phyloP scores from a whole-genome alignment of 2,113 vertebrate genomes.

The Parotia lawesii region DNA sequence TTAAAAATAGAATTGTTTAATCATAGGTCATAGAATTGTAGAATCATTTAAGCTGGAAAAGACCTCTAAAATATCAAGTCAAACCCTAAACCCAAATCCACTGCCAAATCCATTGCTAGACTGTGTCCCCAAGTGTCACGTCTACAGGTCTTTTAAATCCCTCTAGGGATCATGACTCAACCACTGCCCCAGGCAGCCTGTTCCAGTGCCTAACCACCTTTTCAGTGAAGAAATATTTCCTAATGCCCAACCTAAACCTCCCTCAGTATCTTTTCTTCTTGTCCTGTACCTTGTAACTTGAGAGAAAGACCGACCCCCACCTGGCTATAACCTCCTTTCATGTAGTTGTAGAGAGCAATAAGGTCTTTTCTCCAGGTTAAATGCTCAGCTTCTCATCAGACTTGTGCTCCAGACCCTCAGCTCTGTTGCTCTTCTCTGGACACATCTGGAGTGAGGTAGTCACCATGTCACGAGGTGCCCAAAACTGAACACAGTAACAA shows the following conservation, averaged over 20 bases:
- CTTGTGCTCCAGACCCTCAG: not conserved
- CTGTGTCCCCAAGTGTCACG: not conserved
- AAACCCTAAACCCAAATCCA: not conserved
- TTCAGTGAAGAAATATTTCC: not conserved
- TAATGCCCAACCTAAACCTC: not conserved
- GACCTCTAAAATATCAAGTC: not conserved
- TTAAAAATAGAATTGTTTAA: not conserved
- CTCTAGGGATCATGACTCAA: not conserved
- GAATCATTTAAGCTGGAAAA: not conserved
- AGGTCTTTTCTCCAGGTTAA: not conserved
- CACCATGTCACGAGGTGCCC: not conserved
- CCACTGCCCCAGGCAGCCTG: not conserved
- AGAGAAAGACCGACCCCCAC: fast-evolving
- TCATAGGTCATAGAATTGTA: not conserved
- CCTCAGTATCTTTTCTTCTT: not conserved
- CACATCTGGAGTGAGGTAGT: not conserved
- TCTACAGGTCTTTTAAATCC: not conserved
- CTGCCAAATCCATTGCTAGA: not conserved
- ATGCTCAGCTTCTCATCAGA: not conserved
- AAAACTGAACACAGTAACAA: not conserved
- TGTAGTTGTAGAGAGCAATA: not conserved
- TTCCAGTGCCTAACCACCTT: not conserved
- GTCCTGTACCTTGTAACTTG: not conserved
- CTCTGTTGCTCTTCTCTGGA: not conserved
- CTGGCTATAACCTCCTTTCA: not conserved